phyloP scores from a whole-genome alignment of 2,113 vertebrate species.

The Pelmatolapia mariae region DNA sequence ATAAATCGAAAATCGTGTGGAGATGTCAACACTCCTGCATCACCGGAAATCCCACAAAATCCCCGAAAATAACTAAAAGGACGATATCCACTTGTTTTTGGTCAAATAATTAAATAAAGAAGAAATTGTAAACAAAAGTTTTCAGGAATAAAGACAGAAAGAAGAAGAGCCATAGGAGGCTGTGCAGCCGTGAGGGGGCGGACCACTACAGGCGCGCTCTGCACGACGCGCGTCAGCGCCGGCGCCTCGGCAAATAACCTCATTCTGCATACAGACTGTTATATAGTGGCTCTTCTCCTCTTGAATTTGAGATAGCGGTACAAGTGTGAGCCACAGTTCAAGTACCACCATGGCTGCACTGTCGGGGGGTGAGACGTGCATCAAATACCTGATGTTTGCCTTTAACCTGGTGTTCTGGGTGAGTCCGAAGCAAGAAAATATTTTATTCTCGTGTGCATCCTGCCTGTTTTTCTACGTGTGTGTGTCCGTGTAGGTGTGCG shows the following conservation, averaged over 20 bases:
- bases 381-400: constrained; percentile 91
- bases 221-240: constrained; percentile 26
- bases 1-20: not conserved
- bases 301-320: not conserved
- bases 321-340: not conserved
- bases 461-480: not conserved
- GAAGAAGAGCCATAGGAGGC: not conserved
- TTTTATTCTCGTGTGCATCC: not conserved
- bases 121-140: not conserved
- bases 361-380: constrained; percentile 88
- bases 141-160: not conserved
- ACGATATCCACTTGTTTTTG: not conserved
- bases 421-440: constrained; percentile 50
- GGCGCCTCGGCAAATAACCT: constrained; percentile 41
- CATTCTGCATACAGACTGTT: constrained; percentile 26
- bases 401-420: constrained; percentile 97
- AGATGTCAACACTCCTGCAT: not conserved
- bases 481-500: not conserved
- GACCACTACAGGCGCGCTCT: constrained; percentile 49
- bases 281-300: not conserved
- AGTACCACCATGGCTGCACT: constrained; percentile 70
- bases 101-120: not conserved
- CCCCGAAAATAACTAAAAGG: not conserved
- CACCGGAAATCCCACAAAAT: not conserved
- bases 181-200: constrained; percentile 45